Evolutionary conservation across 2,888 invertebrate species (phyloP).

Genomic region (Ormyrus thymus): DNA sequence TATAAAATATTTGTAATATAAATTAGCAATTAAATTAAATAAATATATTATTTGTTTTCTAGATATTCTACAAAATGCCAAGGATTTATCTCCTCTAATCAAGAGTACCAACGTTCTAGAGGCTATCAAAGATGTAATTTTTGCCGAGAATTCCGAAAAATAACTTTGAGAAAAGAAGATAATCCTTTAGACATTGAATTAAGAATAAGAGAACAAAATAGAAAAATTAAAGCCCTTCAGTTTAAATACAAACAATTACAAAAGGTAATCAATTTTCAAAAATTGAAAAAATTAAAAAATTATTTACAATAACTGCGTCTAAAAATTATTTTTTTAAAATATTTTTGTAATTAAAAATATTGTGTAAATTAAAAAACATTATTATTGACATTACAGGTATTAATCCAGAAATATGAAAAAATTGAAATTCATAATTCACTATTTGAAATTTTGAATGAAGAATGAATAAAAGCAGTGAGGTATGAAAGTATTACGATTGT

Average conservation of each 20-base stretch:
- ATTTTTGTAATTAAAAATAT: too few species aligned
- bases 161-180: conserved; percentile 9
- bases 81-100: conserved; percentile 24
- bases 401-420: too few species aligned
- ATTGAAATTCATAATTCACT: too few species aligned
- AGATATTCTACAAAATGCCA: conserved; percentile 32
- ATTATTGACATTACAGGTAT: too few species aligned
- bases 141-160: conserved; percentile 24
- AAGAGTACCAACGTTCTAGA: conserved; percentile 22
- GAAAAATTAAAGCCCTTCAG: conserved; percentile 14
- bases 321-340: too few species aligned
- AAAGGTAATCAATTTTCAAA: conserved; percentile 2
- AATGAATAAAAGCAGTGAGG: too few species aligned
- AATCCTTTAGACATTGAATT: conserved; percentile 6
- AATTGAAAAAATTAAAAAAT: too few species aligned
- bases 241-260: conserved; percentile 14
- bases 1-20: neutral
- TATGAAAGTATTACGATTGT: too few species aligned
- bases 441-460: too few species aligned
- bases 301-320: too few species aligned
- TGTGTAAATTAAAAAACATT: too few species aligned
- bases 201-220: conserved; percentile 17
- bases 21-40: neutral
- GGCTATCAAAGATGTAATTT: conserved; percentile 29
- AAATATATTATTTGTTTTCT: neutral